A percentile compares a stretch with the other conserved stretches of the same genome.
Evolutionary conservation across 64 coral and sea anemone genomes (phyloP).

Genomic region (Trachythela sp.): DNA sequence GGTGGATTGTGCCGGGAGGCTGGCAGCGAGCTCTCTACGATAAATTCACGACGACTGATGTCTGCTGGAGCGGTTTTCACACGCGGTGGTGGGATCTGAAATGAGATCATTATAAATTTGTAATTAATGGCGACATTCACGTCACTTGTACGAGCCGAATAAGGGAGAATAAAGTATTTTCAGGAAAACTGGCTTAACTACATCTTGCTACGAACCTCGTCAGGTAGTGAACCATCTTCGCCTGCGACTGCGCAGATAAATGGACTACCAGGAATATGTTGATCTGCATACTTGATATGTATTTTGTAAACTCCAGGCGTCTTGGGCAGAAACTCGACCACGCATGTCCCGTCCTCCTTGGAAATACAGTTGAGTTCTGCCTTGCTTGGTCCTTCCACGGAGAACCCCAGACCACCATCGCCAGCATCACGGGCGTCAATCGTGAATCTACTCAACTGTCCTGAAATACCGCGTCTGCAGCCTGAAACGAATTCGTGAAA

Average conservation of each 20-base stretch:
- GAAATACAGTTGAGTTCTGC: conserved; percentile 19
- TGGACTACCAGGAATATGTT: conserved; percentile 13
- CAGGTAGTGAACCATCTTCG: neutral
- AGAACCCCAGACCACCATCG: neutral
- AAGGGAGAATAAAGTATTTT: too few relatives aligned
- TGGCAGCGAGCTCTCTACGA: neutral
- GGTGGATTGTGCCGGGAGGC: neutral
- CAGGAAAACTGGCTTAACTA: too few relatives aligned
- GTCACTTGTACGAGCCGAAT: too few relatives aligned
- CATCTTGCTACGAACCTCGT: neutral
- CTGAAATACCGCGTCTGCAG: neutral
- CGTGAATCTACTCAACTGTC: neutral
- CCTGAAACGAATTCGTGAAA: neutral
- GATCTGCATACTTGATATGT: neutral
- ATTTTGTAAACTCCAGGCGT: neutral
- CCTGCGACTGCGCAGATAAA: neutral
- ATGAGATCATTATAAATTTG: neutral
- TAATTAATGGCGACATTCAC: neutral
- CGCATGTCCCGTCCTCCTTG: neutral
- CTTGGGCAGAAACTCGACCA: conserved; percentile 4
- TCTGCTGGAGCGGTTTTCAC: neutral
- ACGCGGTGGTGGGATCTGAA: neutral
- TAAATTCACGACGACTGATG: neutral
- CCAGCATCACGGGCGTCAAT: conserved; percentile 6
- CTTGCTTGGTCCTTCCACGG: neutral